These are phyloP conservation scores for Lanistes nyassanus DNA, from an alignment of 1,140 invertebrate genomes.

Conservation along the genomic window DNA sequence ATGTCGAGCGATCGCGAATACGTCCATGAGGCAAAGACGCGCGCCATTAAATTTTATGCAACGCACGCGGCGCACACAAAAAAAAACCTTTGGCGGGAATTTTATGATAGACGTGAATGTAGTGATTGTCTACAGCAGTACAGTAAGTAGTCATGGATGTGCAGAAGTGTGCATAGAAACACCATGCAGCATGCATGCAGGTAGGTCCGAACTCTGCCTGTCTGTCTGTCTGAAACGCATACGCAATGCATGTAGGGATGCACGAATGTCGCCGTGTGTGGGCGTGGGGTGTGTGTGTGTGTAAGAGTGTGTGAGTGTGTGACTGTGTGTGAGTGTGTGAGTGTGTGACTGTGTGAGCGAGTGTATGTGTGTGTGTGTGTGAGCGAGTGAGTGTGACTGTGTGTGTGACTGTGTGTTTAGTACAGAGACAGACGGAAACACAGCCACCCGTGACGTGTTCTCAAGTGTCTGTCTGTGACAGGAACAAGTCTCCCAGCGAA, in stretches of 20 bases:
- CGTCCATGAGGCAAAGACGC: too few species aligned
- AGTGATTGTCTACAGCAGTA: too few species aligned
- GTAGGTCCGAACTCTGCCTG: slow-evolving; percentile 7
- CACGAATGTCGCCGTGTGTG: too few species aligned
- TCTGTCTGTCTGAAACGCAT: background rate
- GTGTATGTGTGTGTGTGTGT: background rate
- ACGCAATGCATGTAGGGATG: background rate
- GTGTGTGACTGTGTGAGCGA: background rate
- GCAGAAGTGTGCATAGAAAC: too few species aligned
- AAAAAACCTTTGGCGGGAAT: too few species aligned
- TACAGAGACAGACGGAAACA: background rate
- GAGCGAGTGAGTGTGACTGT: slow-evolving; percentile 5
- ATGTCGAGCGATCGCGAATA: too few species aligned
- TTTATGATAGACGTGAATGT: too few species aligned
- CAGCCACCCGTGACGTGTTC: background rate
- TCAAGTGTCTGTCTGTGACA: slow-evolving; percentile 28
- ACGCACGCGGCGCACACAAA: too few species aligned
- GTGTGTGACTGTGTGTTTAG: background rate
- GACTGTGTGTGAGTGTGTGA: background rate
- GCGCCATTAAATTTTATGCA: too few species aligned
- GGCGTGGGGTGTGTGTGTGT: too few species aligned
- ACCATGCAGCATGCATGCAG: too few species aligned
- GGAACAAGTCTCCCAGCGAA: slow-evolving; percentile 33
- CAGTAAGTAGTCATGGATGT: too few species aligned
- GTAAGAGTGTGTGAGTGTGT: background rate